Percentiles rank a stretch among this genome's conserved stretches.
These are phyloP conservation scores for Chloropsis cyanopogon DNA, from an alignment of 2,113 vertebrate species.

Conservation along the genomic window DNA sequence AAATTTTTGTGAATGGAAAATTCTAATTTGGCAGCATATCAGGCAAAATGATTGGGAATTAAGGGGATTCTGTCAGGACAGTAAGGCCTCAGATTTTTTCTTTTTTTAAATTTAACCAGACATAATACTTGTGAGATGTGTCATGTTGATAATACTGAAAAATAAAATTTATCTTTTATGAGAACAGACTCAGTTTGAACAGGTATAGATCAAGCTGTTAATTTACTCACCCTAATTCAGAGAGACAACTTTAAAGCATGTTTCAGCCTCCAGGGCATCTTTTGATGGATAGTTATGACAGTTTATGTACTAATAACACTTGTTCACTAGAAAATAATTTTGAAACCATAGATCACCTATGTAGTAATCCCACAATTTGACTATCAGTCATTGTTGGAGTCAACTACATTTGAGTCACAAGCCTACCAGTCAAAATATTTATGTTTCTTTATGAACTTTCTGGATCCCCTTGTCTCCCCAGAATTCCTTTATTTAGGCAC, in stretches of 20 bases:
- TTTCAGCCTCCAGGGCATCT: not conserved
- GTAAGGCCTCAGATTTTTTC: not conserved
- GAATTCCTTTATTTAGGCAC: not conserved
- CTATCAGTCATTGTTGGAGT: not conserved
- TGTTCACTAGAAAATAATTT: not conserved
- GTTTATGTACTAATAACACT: not conserved
- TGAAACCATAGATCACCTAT: not conserved
- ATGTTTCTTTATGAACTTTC: not conserved
- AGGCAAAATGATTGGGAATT: not conserved
- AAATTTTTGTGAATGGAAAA: not conserved
- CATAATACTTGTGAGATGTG: not conserved
- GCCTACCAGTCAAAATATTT: not conserved
- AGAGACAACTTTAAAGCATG: not conserved
- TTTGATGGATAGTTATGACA: conserved; percentile 26
- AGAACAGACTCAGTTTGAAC: not conserved
- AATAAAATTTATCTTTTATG: not conserved
- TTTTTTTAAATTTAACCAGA: not conserved
- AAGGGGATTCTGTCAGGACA: not conserved
- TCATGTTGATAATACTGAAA: not conserved
- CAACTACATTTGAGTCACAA: not conserved
- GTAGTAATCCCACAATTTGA: not conserved
- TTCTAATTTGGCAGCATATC: not conserved
- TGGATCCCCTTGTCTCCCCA: not conserved
- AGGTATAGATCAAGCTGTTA: not conserved
- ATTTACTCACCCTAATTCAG: not conserved